Base-by-base conservation (phyloP, 1,140 invertebrate species). In the Bombus superbus region DNA sequence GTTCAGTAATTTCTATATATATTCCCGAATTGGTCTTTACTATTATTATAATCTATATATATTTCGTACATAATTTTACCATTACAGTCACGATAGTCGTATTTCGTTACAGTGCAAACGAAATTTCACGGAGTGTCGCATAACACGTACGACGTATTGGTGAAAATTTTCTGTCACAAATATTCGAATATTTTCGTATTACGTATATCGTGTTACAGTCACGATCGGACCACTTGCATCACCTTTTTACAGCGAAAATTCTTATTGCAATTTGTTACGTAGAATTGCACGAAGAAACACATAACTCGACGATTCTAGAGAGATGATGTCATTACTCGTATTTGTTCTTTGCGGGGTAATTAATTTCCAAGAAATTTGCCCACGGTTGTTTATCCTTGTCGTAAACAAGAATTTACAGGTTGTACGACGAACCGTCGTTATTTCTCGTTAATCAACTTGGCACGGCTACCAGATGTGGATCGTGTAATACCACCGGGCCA, bases 341-440 rank as follows among this genome's bases (percentile, higher is more conserved):
- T 18, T 22, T 10, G 8, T 47, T 68, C 44, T 4, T 15, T 15
- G 35, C 44, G 44, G 15, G 13, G 25, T 25, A 57, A 72, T 62
- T 25, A 40, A 74, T 81, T 85, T 68, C 22, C 59, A n/a, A 22
- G 32, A 57, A 64, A 40, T 47, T 64, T 40, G 59, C 28, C 22
- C 68, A 32, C n/a, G 69, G 10, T 73, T 47, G 25, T 64, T 81
- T 57, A 32, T 40, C 42, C 11, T 53, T 47, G 38, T 38, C 47
- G n/a, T 57, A 77, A 32, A 77, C 74, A 71, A 62, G 73, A 47
- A 83, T 76, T 62, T 44, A 9, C 40, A 77, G 32, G 44, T 86
- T 53, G 66, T 72, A 35, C 57, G 66, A 47, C 25, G 53, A 47
- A 57, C 47, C 47, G 47, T 53, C 47, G 47, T 53, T 53, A 53